Evolutionary conservation across 2,797 vertebrate genomes (phyloP).

Genomic region (Sciurus carolinensis): DNA sequence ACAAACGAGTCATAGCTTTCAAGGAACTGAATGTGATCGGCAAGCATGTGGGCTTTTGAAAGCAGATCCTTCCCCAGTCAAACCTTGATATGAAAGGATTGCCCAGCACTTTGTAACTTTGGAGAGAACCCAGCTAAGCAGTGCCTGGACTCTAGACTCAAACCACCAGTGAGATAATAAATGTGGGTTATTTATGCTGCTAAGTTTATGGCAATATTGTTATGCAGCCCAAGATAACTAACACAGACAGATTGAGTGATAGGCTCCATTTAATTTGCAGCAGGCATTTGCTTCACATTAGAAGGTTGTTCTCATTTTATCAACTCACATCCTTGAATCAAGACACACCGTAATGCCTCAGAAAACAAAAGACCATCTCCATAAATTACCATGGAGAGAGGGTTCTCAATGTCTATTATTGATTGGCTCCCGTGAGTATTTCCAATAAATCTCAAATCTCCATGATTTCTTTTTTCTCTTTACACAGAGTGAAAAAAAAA

Average conservation of each 20-base stretch:
- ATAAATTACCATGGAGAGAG: background rate
- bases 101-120: background rate
- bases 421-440: background rate
- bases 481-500: background rate
- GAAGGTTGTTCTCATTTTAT: background rate
- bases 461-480: background rate
- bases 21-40: background rate
- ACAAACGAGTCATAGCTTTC: background rate
- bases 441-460: background rate
- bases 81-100: background rate
- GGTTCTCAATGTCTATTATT: background rate
- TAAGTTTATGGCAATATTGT: background rate
- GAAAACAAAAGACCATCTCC: slow-evolving; percentile 7
- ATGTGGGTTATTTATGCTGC: background rate
- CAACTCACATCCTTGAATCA: background rate
- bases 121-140: background rate
- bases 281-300: background rate
- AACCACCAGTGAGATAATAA: background rate
- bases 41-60: background rate
- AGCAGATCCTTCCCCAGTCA: slow-evolving; percentile 6
- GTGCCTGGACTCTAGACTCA: background rate
- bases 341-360: background rate
- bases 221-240: background rate
- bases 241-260: background rate
- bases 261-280: background rate